Evolutionary conservation across 1,140 invertebrate genomes (phyloP), one percentile per base, ranked within the genome.

Genomic region (Drosophila asahinai): DNA sequence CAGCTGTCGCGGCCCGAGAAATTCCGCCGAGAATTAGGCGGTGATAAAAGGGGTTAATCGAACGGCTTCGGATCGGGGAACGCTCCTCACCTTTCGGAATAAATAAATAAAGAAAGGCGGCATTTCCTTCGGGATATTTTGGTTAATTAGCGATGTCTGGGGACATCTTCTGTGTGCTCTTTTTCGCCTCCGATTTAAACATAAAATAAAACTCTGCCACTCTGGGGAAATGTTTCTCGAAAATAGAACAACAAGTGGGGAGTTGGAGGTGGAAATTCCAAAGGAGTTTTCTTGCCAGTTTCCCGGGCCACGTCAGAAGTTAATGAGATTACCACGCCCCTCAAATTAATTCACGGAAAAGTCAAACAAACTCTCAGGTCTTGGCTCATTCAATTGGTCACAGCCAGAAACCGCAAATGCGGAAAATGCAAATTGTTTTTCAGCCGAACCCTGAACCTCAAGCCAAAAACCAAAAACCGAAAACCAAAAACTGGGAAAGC

Each of bases 41-140:
- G 81, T 74, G 86, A 86, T 90, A 86, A 90, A 89, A 89, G 86
- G 86, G 86, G 86, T 89, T 89, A 89, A 89, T 90, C 86, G 86
- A 87, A 87, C 70, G 38, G 38, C n/a, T 40, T 30, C 15, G 22
- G 61, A 30, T 54, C 47, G 58, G 22, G 27, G 70, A 63, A 72
- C 66, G 68, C 75, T 60, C 68, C 66, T 61, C 61, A 77, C 54
- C 68, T 81, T 81, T 47, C 30, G 22, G 49, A 61, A 73, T 40
- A 67, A 65, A 55, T 68, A 67, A 54, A 59, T 60, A 54, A 38
- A n/a, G 19, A 19, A 27, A 38, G 60, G 38, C 45, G 17, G 9
- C 47, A 33, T 81, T 64, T 72, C 62, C 60, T 80, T 58, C 43
- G 54, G 75, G 74, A 72, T 77, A 76, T 81, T 83, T 86, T 75